These are phyloP conservation scores for Calypte anna DNA, from an alignment of 2,113 vertebrate species.

Conservation along the genomic window DNA sequence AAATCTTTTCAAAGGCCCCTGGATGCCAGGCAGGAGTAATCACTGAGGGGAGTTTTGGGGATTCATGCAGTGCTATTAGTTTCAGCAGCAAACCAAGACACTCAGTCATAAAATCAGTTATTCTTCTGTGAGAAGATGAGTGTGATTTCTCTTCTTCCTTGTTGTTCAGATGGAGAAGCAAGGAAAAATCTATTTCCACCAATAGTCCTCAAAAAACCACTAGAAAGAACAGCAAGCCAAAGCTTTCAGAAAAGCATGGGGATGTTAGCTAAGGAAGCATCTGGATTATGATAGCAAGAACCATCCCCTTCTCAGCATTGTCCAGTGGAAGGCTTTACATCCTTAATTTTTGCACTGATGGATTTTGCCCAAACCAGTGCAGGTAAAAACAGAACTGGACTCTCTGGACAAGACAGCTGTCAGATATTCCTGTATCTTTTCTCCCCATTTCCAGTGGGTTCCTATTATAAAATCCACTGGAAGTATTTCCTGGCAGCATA, in stretches of 20 bases:
- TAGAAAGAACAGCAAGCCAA: not conserved
- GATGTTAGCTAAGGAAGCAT: not conserved
- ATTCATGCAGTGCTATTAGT: not conserved
- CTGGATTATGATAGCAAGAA: not conserved
- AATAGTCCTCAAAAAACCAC: not conserved
- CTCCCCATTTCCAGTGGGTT: not conserved
- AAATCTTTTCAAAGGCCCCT: not conserved
- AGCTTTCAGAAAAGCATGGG: not conserved
- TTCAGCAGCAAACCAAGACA: not conserved
- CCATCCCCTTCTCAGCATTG: not conserved
- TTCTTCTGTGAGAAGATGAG: not conserved
- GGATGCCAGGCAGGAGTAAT: not conserved
- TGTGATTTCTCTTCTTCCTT: not conserved
- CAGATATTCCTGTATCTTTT: constrained; percentile 44
- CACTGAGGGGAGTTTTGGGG: not conserved
- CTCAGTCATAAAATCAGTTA: not conserved
- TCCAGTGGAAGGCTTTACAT: not conserved
- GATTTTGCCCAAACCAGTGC: not conserved
- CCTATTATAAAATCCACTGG: constrained; percentile 21
- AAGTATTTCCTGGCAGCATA: constrained; percentile 34
- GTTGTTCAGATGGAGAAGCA: not conserved
- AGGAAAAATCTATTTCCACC: not conserved
- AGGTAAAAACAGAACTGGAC: constrained; percentile 4
- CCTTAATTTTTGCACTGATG: not conserved
- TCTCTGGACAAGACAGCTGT: constrained; percentile 16